Evolutionary conservation across 2,888 invertebrate species (phyloP).

Genomic region (Pristionchus entomophagus): DNA sequence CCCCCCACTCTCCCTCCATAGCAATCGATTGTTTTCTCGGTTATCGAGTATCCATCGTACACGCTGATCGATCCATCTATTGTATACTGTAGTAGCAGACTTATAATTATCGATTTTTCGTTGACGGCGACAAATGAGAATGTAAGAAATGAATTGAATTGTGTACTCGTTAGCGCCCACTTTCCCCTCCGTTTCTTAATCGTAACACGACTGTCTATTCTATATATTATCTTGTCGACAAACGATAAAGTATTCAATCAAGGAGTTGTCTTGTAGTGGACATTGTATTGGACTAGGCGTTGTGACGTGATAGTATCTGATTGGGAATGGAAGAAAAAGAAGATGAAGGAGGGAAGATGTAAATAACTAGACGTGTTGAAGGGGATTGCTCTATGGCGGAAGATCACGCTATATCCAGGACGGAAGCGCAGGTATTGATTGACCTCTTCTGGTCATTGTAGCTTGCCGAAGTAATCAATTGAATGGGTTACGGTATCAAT

Average conservation of each 20-base stretch:
- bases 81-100: slow-evolving; percentile 40
- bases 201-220: slow-evolving; percentile 15
- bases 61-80: slow-evolving; percentile 8
- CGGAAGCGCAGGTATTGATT: slow-evolving; percentile 16
- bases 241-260: slow-evolving; percentile 43
- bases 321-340: not conserved
- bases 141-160: slow-evolving; percentile 42
- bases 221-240: slow-evolving; percentile 38
- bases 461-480: no score
- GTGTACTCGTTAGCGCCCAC: slow-evolving; percentile 37
- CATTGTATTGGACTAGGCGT: slow-evolving; percentile 6
- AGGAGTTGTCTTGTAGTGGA: not conserved
- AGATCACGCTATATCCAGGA: slow-evolving; percentile 3
- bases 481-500: not conserved
- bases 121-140: not conserved
- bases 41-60: slow-evolving; percentile 13
- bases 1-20: not conserved
- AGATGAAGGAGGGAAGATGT: no score
- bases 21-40: slow-evolving; percentile 35
- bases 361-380: not conserved
- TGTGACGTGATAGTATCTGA: slow-evolving; percentile 39
- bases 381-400: not conserved
- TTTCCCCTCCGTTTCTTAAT: slow-evolving; percentile 23
- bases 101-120: slow-evolving; percentile 30
- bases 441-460: no score